Evolutionary conservation across 2,113 vertebrate species (phyloP), one percentile per base, ranked within the genome.

Genomic region (Anoplopoma fimbria): DNA sequence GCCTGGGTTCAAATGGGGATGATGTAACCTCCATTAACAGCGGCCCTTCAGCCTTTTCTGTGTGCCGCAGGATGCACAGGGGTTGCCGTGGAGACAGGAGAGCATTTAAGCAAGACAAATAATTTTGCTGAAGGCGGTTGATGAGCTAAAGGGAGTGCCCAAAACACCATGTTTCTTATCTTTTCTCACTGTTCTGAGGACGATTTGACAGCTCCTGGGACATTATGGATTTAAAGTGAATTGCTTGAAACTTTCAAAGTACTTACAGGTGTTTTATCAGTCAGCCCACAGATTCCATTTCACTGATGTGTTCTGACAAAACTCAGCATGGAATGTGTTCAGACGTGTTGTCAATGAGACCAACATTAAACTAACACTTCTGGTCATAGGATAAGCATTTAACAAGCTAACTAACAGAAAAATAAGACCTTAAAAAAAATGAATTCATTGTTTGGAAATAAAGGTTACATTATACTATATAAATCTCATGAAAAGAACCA

Each of bases 31-130:
- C 47, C 57, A 75, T 84, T 51, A 53, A 63, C 29, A 45, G n/a
- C 8, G 9, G 60, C 65, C 73, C 70, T 62, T 72, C 47, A 75
- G 64, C 60, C 65, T 53, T 21, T 42, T 62, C 13, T 69, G 33
- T 36, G 29, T 21, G 13, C 25, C 53, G 6, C 40, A 63, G 33
- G 60, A 51, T 53, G 68, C 68, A n/a, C 29, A 21, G 4, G 7
- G 27, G 53, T 88, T 53, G 27, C 36, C 36, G 58, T 75, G 81
- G 69, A 65, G 63, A 86, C 31, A 10, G 27, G 45, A 58, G 14
- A 19, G 45, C 61, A 23, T 81, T 86, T 79, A 68, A 79, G 71
- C 45, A 57, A 83, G 68, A 76, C 61, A 65, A 62, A 85, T 83
- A 5, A 77, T 86, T 74, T 53, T 0, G 9, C 72, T 15, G 23